Evolutionary conservation across 2,888 invertebrate species (phyloP).

Genomic region (Archips crataeganus): DNA sequence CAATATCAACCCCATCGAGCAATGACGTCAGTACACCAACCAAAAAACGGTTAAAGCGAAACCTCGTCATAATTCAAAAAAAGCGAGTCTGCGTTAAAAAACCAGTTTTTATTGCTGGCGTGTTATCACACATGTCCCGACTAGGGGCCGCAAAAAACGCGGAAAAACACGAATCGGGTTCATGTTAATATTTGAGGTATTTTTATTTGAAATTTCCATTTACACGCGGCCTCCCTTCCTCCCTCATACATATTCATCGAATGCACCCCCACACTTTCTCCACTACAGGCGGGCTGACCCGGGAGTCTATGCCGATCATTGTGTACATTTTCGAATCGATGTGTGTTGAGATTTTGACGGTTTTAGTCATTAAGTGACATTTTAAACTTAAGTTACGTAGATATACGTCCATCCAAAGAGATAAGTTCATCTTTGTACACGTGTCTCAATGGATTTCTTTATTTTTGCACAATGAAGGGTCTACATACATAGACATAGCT

Average conservation of each 20-base stretch:
- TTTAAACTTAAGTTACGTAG: no score
- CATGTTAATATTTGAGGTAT: conserved; percentile 86
- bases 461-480: no score
- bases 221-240: conserved; percentile 69
- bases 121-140: conserved; percentile 76
- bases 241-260: conserved; percentile 88
- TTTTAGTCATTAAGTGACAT: not conserved
- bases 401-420: no score
- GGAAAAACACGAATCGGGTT: conserved; percentile 81
- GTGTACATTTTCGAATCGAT: conserved; percentile 34
- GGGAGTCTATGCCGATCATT: conserved; percentile 60
- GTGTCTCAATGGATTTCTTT: no score
- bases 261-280: conserved; percentile 87
- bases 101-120: conserved; percentile 58
- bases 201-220: conserved; percentile 87
- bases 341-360: conserved; percentile 32
- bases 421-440: no score
- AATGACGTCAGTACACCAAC: conserved; percentile 18
- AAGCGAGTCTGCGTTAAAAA: conserved; percentile 59
- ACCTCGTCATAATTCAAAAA: conserved; percentile 51
- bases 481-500: no score
- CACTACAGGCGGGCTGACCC: conserved; percentile 55
- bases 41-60: conserved; percentile 33
- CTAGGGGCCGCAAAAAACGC: conserved; percentile 62
- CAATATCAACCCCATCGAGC: conserved; percentile 13